Conservation (phyloP, 2,888 invertebrate genomes). For the Malthinus seriepunctatus region DNA sequence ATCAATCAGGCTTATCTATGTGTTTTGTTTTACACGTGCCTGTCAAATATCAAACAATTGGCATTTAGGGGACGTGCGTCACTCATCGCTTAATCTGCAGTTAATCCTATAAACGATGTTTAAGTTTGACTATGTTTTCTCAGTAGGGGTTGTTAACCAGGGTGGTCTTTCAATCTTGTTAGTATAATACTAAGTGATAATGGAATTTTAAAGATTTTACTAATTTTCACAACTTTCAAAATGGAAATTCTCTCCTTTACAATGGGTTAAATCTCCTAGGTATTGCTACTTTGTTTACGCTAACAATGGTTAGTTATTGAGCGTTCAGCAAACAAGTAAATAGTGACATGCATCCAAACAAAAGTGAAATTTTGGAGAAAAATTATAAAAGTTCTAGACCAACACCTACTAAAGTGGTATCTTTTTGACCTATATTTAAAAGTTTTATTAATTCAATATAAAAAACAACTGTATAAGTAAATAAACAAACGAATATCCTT, state of each 20-base stretch:
- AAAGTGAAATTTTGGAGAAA: too few relatives aligned
- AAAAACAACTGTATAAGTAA: too few relatives aligned
- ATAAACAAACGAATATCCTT: too few relatives aligned
- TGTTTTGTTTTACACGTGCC: slow-evolving; percentile 39
- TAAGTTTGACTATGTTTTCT: slow-evolving; percentile 43
- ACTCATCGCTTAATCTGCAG: slow-evolving; percentile 43
- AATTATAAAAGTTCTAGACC: too few relatives aligned
- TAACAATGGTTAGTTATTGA: neutral
- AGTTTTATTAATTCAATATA: too few relatives aligned
- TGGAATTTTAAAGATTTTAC: slow-evolving; percentile 26
- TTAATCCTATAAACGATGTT: slow-evolving; percentile 47
- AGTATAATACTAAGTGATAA: slow-evolving; percentile 26
- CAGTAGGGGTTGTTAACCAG: slow-evolving; percentile 34
- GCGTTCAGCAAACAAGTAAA: neutral
- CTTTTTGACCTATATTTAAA: too few relatives aligned
- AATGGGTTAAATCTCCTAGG: too few relatives aligned
- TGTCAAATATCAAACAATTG: slow-evolving; percentile 43
- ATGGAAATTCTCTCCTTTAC: neutral
- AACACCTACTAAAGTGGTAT: too few relatives aligned
- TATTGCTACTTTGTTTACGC: slow-evolving; percentile 1
- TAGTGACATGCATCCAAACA: neutral
- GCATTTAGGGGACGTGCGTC: slow-evolving; percentile 34
- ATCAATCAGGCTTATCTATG: slow-evolving; percentile 29
- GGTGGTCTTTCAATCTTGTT: slow-evolving; percentile 32
- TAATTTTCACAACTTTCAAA: slow-evolving; percentile 15